phyloP scores from a whole-genome alignment of 2,797 vertebrate species.

The Buphagus erythrorhynchus region DNA sequence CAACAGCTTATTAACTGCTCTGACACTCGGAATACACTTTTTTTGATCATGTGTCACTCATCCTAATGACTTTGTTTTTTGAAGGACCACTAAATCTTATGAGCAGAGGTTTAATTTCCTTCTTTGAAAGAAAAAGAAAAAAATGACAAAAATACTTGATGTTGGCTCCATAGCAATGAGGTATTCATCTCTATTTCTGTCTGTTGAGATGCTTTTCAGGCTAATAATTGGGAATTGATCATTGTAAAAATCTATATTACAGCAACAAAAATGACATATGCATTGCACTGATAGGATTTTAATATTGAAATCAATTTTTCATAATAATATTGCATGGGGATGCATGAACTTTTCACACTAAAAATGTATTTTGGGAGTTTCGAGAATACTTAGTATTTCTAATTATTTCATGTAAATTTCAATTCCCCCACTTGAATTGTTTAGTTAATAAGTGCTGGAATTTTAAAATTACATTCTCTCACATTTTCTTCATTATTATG shows the following conservation, averaged over 20 bases:
- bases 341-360: slow-evolving; percentile 68
- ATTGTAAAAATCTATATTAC: slow-evolving; percentile 70
- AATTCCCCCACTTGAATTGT: slow-evolving; percentile 44
- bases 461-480: slow-evolving; percentile 62
- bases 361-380: slow-evolving; percentile 69
- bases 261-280: slow-evolving; percentile 70
- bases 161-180: slow-evolving; percentile 64
- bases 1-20: slow-evolving; percentile 75
- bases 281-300: slow-evolving; percentile 72
- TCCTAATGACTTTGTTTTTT: slow-evolving; percentile 74
- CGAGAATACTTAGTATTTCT: slow-evolving; percentile 63
- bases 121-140: slow-evolving; percentile 62
- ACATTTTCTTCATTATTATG: slow-evolving; percentile 53
- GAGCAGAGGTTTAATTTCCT: slow-evolving; percentile 75
- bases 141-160: slow-evolving; percentile 63
- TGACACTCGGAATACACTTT: slow-evolving; percentile 50
- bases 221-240: slow-evolving; percentile 77
- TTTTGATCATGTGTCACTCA: slow-evolving; percentile 71
- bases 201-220: slow-evolving; percentile 71
- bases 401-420: slow-evolving; percentile 72
- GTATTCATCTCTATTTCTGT: slow-evolving; percentile 76
- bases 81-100: slow-evolving; percentile 72
- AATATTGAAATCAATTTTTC: slow-evolving; percentile 68
- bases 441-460: slow-evolving; percentile 64
- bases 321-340: slow-evolving; percentile 58